Evolutionary conservation across 2,797 vertebrate genomes (phyloP), one percentile per base, ranked within the genome.

Genomic region (Platalea minor): DNA sequence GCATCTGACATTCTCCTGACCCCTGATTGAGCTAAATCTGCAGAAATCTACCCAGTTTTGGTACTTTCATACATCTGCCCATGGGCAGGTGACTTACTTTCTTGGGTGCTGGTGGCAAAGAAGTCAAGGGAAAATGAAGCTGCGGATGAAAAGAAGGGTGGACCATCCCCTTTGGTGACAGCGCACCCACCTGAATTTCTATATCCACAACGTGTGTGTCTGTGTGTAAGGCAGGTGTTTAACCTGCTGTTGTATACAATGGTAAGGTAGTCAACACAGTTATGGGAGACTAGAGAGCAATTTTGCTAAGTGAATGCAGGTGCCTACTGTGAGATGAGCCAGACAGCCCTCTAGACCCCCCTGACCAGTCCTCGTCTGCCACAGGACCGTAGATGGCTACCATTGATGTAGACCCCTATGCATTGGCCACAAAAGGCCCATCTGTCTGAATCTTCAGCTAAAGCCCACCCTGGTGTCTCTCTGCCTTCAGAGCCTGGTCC

Each of bases 391-490:
- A 69, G 37, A 41, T 35, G 17, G n/a, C 20, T 87, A 17, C 45
- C 1, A 4, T 21, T 17, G 12, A 10, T 9, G 15, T 25, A 85
- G 39, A 60, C 15, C 25, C 2, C 13, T n/a, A 43, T 0, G 5
- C 19, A 14, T 0, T 33, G 31, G 23, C 15, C 69, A 50, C 56
- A 53, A 53, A 78, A 88, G 14, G 18, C 60, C 60, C 12, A 24
- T 57, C 54, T 43, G 11, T 23, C 25, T 64, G 76, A 80, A 41
- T 81, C n/a, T 51, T 74, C n/a, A 75, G n/a, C 43, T 72, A 60
- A 83, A 81, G 29, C 37, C 31, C 35, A 64, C n/a, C 23, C 31
- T 70, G 26, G 9, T 60, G 7, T 61, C 33, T 72, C 45, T 69
- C 59, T 75, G 37, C 28, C 25, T 64, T 86, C 86, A 68, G 15